phyloP scores from a whole-genome alignment of 1,140 invertebrate species.

The Achatina immaculata region DNA sequence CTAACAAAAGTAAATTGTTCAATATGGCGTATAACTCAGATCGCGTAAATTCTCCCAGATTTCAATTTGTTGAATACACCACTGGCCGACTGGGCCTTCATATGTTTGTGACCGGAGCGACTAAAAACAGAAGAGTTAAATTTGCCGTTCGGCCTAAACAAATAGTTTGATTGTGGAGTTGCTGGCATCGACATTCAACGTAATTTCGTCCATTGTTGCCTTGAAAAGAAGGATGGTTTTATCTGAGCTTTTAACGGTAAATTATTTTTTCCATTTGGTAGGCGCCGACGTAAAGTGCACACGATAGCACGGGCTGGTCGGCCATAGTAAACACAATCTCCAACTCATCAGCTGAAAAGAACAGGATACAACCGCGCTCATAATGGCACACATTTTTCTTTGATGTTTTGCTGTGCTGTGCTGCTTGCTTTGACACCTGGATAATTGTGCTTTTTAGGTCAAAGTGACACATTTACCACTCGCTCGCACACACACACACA shows the following conservation, averaged over 20 bases:
- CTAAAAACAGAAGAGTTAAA: neutral
- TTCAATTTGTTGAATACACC: neutral
- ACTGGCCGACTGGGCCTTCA: neutral
- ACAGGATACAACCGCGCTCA: neutral
- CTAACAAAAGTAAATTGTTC: neutral
- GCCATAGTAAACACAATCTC: neutral
- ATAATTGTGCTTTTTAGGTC: neutral
- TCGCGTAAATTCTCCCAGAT: neutral
- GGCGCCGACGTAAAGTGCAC: constrained; percentile 7
- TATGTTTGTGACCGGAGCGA: neutral
- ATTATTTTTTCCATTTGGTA: constrained; percentile 19
- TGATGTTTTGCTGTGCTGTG: constrained; percentile 7
- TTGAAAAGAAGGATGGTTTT: constrained; percentile 11
- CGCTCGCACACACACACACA: neutral
- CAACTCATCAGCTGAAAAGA: neutral
- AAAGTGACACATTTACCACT: constrained; percentile 1
- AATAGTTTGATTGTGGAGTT: neutral
- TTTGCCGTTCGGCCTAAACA: neutral
- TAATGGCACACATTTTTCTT: neutral
- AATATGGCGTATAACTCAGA: neutral
- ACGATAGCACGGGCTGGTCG: neutral
- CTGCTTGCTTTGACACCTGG: neutral
- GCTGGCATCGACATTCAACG: neutral
- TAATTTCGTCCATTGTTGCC: neutral
- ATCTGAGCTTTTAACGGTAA: constrained; percentile 16